Conservation (phyloP, 1,140 invertebrate species). For the Trissolcus basalis region DNA sequence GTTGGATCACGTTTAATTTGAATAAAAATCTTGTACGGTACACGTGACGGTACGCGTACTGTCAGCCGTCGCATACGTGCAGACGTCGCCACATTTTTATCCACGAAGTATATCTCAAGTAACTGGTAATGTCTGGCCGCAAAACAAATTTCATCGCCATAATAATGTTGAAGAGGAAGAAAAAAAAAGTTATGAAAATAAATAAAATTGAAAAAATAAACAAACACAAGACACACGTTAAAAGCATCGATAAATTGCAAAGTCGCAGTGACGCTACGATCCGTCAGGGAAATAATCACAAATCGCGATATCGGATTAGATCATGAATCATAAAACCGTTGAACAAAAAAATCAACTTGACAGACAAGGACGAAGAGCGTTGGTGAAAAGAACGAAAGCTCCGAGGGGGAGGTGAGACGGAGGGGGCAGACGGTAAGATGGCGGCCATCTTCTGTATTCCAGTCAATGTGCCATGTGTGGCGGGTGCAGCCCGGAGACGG, state of each 20-base stretch:
- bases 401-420: slow-evolving; percentile 24
- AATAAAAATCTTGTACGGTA: slow-evolving; percentile 62
- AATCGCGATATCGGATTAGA: background rate
- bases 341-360: slow-evolving; percentile 21
- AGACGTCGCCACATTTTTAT: slow-evolving; percentile 2
- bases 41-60: slow-evolving; percentile 68
- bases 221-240: too few relatives aligned
- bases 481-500: slow-evolving; percentile 68
- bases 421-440: slow-evolving; percentile 66
- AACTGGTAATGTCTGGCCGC: too few relatives aligned
- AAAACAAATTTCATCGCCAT: too few relatives aligned
- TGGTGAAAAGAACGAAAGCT: slow-evolving; percentile 22
- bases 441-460: slow-evolving; percentile 75
- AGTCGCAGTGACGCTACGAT: too few relatives aligned
- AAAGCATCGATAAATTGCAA: too few relatives aligned
- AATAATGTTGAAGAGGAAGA: background rate
- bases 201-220: background rate
- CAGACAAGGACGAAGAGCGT: slow-evolving; percentile 12
- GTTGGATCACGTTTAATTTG: slow-evolving; percentile 10
- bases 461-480: slow-evolving; percentile 67
- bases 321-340: slow-evolving; percentile 10
- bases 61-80: slow-evolving; percentile 15
- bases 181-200: background rate
- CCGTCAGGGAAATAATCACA: slow-evolving; percentile 9
- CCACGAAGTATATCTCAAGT: background rate